These are phyloP conservation scores for Oophaga sylvatica DNA, from an alignment of 2,797 vertebrate genomes.

Conservation along the genomic window DNA sequence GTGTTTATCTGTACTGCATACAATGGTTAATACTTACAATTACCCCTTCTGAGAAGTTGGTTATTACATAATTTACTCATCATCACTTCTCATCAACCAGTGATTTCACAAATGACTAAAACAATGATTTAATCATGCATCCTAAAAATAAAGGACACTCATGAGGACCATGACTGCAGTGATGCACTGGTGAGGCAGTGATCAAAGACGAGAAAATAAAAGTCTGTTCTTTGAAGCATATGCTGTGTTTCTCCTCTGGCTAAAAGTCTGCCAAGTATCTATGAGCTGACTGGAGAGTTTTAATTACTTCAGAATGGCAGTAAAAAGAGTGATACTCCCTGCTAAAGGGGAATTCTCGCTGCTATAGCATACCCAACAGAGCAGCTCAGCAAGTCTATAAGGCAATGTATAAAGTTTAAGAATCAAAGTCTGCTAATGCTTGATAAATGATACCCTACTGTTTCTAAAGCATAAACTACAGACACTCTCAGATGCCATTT, in stretches of 20 bases:
- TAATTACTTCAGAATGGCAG: slow-evolving; percentile 13
- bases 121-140: slow-evolving; percentile 36
- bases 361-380: not conserved
- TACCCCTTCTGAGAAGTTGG: slow-evolving; percentile 23
- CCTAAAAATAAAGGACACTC: slow-evolving; percentile 33
- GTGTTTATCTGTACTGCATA: not conserved
- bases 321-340: not conserved
- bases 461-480: not conserved
- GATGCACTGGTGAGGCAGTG: slow-evolving; percentile 1
- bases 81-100: slow-evolving; percentile 27
- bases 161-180: not conserved
- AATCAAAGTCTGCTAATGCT: not conserved
- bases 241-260: slow-evolving; percentile 15
- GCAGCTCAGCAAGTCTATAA: not conserved
- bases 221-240: not conserved
- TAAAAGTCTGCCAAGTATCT: slow-evolving; percentile 13
- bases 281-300: not conserved
- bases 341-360: not conserved
- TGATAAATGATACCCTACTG: not conserved
- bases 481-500: not conserved
- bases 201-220: slow-evolving; percentile 26
- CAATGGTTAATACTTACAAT: not conserved
- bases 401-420: not conserved
- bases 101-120: slow-evolving; percentile 29
- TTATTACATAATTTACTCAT: slow-evolving; percentile 17